phyloP scores from a whole-genome alignment of 2,888 invertebrate genomes.

The Psylliodes chrysocephalus region DNA sequence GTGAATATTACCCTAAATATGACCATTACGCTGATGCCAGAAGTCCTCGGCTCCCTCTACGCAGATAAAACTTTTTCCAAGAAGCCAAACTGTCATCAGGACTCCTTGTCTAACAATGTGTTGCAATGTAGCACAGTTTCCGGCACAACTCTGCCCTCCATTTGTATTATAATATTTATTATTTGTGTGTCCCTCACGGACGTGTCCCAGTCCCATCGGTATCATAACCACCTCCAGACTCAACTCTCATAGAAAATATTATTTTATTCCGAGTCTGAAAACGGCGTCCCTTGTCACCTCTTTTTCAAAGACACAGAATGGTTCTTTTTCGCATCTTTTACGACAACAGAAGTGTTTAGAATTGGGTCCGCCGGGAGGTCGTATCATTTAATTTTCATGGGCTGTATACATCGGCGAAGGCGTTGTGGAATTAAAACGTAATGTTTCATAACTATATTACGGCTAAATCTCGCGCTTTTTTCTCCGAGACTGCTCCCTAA shows the following conservation, averaged over 20 bases:
- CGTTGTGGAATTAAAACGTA: constrained; percentile 61
- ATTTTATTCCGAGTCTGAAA: constrained; percentile 63
- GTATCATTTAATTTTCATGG: constrained; percentile 65
- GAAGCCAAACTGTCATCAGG: constrained; percentile 63
- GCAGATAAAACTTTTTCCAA: constrained; percentile 64
- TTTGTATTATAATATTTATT: constrained; percentile 66
- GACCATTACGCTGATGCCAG: constrained; percentile 45
- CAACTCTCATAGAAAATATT: constrained; percentile 61
- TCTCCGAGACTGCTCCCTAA: constrained; percentile 47
- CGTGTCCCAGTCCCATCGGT: constrained; percentile 59
- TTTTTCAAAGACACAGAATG: constrained; percentile 62
- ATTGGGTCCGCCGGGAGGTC: constrained; percentile 62
- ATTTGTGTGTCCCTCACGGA: constrained; percentile 64
- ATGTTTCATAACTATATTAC: constrained; percentile 61
- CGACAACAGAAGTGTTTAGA: constrained; percentile 65
- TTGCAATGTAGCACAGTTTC: constrained; percentile 61
- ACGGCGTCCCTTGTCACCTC: constrained; percentile 61
- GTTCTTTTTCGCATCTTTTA: constrained; percentile 63
- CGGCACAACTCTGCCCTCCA: constrained; percentile 54
- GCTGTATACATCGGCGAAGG: constrained; percentile 52
- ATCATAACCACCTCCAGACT: constrained; percentile 59
- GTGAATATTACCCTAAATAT: constrained; percentile 51
- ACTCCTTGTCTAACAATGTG: constrained; percentile 63
- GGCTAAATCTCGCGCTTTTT: constrained; percentile 56
- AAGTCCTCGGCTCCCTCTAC: constrained; percentile 53